Evolutionary conservation across 2,113 vertebrate species (phyloP), one percentile per base, ranked within the genome.

Genomic region (Zapus hudsonius): DNA sequence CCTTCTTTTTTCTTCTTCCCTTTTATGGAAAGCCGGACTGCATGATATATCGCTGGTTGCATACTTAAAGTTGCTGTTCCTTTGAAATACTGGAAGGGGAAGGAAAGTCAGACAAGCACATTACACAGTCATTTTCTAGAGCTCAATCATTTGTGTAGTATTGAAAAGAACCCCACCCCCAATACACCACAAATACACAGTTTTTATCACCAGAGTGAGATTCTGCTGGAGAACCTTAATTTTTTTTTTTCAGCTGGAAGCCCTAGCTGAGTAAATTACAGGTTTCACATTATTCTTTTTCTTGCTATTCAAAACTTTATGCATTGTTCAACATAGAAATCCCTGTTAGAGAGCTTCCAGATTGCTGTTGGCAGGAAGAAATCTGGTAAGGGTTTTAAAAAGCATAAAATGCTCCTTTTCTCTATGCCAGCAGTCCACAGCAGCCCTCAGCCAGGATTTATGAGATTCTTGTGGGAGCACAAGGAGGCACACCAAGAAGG

Each of bases 381-480:
- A 81, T 84, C 59, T 91, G 47, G 87, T 90, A 79, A 91, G 66
- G 27, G 3, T 38, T 84, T 84, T 76, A 93, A 64, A 92, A 95
- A 94, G 87, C 83, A 87, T 67, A 89, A 89, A 61, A 25, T 94
- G 89, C 55, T 91, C n/a, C 0, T 27, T 95, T 93, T 87, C n/a
- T 90, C 66, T 87, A 17, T 86, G 82, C 83, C 55, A 78, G 22
- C n/a, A 61, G 10, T 38, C 17, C 13, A 31, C 70, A 95, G 79
- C 4, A 95, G 73, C 74, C 80, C 96, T 94, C 92, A 64, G 57
- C 78, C 63, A 96, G 86, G 89, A 95, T 94, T 95, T 90, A 69
- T 0, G 84, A 95, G 90, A 84, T 87, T 94, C 55, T 76, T 47
- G 74, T 22, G 29, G 89, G 83, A 93, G 74, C 55, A 80, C 78